phyloP scores from a whole-genome alignment of 2,797 vertebrate species.

The Cottoperca gobio region DNA sequence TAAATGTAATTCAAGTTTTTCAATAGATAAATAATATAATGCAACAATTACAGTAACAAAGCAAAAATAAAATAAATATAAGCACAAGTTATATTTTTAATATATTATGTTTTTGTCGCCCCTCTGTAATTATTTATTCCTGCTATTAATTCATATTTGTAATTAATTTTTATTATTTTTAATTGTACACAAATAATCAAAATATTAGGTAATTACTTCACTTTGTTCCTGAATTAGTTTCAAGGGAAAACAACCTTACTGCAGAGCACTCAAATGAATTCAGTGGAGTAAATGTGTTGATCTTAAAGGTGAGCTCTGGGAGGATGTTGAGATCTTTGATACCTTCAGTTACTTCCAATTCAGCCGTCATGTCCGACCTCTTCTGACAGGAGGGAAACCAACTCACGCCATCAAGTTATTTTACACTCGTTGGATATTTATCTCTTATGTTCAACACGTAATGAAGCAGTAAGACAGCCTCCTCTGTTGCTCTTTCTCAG shows the following conservation, averaged over 20 bases:
- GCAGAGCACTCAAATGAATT: not conserved
- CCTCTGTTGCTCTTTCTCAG: conserved; percentile 73
- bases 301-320: not conserved
- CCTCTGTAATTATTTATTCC: too few species aligned
- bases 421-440: too few species aligned
- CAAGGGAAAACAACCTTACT: not conserved
- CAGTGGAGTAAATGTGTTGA: not conserved
- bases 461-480: too few species aligned
- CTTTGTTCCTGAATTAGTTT: not conserved
- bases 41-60: not conserved
- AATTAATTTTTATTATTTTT: not conserved
- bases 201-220: not conserved
- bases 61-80: not conserved
- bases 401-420: too few species aligned
- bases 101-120: too few species aligned
- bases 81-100: too few species aligned
- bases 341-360: not conserved
- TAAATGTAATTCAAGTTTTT: not conserved
- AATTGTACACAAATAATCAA: not conserved
- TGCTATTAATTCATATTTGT: too few species aligned
- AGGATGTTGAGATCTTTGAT: not conserved
- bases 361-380: not conserved
- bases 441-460: too few species aligned
- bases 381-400: too few species aligned
- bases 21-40: not conserved